A percentile compares a stretch with the other conserved stretches of the same genome.
phyloP scores from a whole-genome alignment of 2,888 invertebrate species.

The Nomada ruficornis region DNA sequence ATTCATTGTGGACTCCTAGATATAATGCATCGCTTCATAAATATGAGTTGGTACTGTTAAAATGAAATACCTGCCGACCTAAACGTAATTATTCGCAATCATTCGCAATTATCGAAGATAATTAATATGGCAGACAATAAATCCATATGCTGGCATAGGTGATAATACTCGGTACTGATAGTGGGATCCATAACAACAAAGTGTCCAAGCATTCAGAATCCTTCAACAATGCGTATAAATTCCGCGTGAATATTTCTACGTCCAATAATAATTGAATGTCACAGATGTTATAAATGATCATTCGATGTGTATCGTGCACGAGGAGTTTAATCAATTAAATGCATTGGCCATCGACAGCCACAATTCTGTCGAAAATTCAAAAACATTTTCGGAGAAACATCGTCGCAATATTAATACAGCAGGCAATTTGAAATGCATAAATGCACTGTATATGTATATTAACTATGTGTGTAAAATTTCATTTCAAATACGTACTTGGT shows the following conservation, averaged over 20 bases:
- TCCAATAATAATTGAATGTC: conserved; percentile 26
- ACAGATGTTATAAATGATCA: conserved; percentile 17
- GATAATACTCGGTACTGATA: conserved; percentile 35
- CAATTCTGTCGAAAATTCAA: conserved; percentile 15
- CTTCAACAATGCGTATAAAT: background rate
- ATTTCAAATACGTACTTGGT: too few species aligned
- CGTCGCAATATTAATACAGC: conserved; percentile 16
- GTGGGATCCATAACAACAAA: conserved; percentile 4
- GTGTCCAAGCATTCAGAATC: conserved; percentile 8
- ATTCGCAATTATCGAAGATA: conserved; percentile 45
- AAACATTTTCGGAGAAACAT: background rate
- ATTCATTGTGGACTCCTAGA: too few species aligned
- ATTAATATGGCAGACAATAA: conserved; percentile 41
- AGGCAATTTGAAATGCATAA: background rate
- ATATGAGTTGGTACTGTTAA: background rate
- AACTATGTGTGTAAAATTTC: too few species aligned
- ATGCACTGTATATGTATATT: background rate
- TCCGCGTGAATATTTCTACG: conserved; percentile 22
- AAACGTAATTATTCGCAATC: conserved; percentile 35
- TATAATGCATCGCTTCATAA: background rate
- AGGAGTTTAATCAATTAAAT: conserved; percentile 39
- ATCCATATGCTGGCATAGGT: conserved; percentile 12
- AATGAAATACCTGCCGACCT: background rate
- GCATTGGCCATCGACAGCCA: background rate
- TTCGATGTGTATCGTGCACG: conserved; percentile 15